Conservation (phyloP, 2,113 vertebrate species). For the Amazona vittata region DNA sequence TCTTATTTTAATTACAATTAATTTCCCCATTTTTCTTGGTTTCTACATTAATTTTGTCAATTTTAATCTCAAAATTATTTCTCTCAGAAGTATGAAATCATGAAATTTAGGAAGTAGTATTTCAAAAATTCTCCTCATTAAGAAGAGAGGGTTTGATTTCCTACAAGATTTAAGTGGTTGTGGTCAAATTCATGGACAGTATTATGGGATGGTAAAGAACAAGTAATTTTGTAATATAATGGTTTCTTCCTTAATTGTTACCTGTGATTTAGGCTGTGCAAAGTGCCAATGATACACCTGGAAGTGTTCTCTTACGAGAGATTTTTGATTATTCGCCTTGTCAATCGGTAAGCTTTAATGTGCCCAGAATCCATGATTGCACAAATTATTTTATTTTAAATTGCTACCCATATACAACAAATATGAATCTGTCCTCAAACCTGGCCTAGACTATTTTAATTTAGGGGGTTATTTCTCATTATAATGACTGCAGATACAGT, state of each 20-base stretch:
- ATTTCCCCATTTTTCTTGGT: not conserved
- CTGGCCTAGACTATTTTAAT: not conserved
- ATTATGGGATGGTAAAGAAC: not conserved
- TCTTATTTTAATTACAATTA: not conserved
- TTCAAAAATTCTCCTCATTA: not conserved
- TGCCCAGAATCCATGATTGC: not conserved
- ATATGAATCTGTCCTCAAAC: not conserved
- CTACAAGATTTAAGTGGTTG: not conserved
- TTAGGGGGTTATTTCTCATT: not conserved
- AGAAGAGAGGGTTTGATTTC: not conserved
- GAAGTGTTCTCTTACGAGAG: not conserved
- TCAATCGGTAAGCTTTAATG: not conserved
- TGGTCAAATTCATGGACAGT: not conserved
- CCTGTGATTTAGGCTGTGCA: not conserved
- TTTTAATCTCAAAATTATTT: not conserved
- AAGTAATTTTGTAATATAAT: not conserved
- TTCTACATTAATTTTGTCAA: not conserved
- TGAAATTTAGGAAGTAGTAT: not conserved
- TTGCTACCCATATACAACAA: not conserved
- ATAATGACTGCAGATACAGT: not conserved
- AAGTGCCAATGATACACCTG: not conserved
- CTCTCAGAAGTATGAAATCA: not conserved
- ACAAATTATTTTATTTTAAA: not conserved
- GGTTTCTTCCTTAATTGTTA: not conserved
- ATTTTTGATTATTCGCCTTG: not conserved